Conservation (phyloP, 2,888 invertebrate species). For the Heliconius hortense region DNA sequence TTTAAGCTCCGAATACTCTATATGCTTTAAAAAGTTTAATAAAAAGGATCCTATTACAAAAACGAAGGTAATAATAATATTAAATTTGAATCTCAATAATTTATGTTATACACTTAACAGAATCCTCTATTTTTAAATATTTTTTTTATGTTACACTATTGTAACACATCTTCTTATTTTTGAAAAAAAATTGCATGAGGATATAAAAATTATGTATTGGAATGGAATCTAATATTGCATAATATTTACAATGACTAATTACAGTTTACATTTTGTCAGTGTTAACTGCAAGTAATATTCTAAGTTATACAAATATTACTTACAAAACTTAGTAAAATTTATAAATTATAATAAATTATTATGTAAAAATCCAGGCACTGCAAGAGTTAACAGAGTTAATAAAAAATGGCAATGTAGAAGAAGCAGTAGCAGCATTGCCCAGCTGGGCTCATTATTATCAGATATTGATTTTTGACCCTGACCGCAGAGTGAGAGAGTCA, state of each 20-base stretch:
- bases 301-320: neutral
- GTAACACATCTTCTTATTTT: too few species aligned
- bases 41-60: slow-evolving; percentile 96
- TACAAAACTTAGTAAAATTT: neutral
- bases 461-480: slow-evolving; percentile 88
- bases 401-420: slow-evolving; percentile 83
- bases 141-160: too few species aligned
- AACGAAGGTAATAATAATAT: slow-evolving; percentile 84
- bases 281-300: neutral
- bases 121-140: too few species aligned
- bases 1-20: slow-evolving; percentile 87
- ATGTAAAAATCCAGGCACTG: slow-evolving; percentile 82
- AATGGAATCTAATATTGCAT: neutral
- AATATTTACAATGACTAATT: neutral
- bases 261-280: neutral
- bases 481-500: slow-evolving; percentile 92
- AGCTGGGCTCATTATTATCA: slow-evolving; percentile 93
- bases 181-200: neutral
- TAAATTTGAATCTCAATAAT: neutral
- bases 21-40: slow-evolving; percentile 92
- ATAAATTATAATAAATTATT: slow-evolving; percentile 35
- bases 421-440: slow-evolving; percentile 87
- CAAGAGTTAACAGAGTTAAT: slow-evolving; percentile 90
- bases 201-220: neutral
- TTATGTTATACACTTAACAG: too few species aligned